Conservation (phyloP, 1,140 invertebrate genomes). For the Ridgeia piscesae region DNA sequence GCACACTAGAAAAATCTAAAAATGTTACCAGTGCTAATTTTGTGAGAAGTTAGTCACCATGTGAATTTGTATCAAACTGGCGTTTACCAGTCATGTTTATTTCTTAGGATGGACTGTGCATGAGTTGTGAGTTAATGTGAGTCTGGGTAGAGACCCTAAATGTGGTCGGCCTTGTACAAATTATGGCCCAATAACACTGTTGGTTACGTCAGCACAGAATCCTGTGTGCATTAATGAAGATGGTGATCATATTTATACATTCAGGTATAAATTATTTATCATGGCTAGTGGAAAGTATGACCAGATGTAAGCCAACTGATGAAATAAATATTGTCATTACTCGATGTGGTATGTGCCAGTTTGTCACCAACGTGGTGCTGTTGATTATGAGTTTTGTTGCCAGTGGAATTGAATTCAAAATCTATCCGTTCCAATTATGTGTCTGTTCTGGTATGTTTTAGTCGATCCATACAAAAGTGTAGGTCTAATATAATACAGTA, state of each 20-base stretch:
- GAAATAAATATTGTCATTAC: slow-evolving; percentile 6
- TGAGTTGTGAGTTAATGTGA: neutral
- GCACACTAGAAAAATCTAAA: neutral
- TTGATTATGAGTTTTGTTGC: neutral
- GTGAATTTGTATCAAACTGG: neutral
- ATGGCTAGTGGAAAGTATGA: neutral
- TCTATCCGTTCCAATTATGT: neutral
- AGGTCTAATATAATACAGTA: too few species aligned
- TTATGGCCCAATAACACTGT: neutral
- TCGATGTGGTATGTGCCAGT: neutral
- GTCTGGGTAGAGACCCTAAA: neutral
- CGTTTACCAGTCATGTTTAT: neutral
- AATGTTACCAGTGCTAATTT: neutral
- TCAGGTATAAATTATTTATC: slow-evolving; percentile 6
- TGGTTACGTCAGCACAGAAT: neutral
- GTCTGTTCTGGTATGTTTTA: neutral
- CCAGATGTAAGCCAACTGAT: neutral
- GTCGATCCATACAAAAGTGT: neutral
- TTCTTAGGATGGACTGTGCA: neutral
- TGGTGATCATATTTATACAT: neutral
- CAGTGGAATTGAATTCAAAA: neutral
- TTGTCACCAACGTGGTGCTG: neutral
- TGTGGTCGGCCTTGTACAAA: neutral
- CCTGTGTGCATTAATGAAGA: neutral
- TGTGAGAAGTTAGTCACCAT: neutral